Conservation (phyloP, 2,888 invertebrate genomes). For the Drosophila mercatorum region DNA sequence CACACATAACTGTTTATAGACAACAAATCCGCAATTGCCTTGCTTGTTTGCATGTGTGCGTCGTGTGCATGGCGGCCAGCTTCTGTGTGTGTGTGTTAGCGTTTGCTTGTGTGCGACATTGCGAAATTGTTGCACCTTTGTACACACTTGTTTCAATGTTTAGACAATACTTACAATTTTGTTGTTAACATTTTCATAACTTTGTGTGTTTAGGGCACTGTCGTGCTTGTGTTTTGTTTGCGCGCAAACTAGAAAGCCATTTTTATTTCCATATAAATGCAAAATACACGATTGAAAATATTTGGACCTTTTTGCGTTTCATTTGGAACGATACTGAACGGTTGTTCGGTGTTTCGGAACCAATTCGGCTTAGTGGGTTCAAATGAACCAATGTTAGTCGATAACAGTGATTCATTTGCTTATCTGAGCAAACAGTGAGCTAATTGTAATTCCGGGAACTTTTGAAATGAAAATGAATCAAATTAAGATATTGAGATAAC, state of each 20-base stretch:
- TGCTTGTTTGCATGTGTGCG: conserved; percentile 8
- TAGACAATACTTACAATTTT: conserved; percentile 74
- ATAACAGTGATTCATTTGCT: conserved; percentile 11
- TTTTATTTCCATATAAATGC: conserved; percentile 86
- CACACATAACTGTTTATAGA: conserved; percentile 9
- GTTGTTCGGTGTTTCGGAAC: conserved; percentile 1
- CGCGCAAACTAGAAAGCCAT: conserved; percentile 90
- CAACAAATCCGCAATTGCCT: conserved; percentile 34
- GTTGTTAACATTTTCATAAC: conserved; percentile 81
- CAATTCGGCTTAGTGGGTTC: background rate
- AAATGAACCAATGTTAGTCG: conserved; percentile 14
- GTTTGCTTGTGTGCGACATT: conserved; percentile 29
- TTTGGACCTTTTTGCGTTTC: conserved; percentile 82
- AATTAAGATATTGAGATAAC: background rate
- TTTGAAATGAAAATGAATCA: background rate
- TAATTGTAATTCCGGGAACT: background rate
- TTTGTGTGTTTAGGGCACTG: conserved; percentile 82
- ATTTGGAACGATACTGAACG: conserved; percentile 74
- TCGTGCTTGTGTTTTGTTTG: conserved; percentile 80
- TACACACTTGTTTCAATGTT: background rate
- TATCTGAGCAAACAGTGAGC: background rate
- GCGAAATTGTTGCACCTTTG: conserved; percentile 48
- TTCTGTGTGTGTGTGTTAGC: conserved; percentile 1
- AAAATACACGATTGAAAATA: conserved; percentile 71
- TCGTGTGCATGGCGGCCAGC: background rate